These are phyloP conservation scores for Halotydeus destructor DNA, from an alignment of 1,140 invertebrate species.

Conservation along the genomic window DNA sequence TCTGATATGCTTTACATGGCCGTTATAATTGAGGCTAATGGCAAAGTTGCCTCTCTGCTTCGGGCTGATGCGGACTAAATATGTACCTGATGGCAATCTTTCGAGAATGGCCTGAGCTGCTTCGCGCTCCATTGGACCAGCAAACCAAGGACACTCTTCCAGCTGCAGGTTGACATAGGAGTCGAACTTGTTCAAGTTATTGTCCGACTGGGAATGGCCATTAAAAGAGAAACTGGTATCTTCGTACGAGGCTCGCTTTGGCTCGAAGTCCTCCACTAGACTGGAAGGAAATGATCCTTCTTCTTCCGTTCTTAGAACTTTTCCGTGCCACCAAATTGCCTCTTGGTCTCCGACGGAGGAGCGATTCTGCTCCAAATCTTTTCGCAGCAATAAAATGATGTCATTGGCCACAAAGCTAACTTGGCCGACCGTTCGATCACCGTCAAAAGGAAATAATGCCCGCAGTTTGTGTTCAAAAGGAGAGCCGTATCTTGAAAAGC, in stretches of 20 bases:
- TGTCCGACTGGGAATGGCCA: slow-evolving; percentile 1
- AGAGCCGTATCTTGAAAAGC: background rate
- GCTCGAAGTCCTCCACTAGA: slow-evolving; percentile 7
- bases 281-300: slow-evolving; percentile 19
- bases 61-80: slow-evolving; percentile 59
- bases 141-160: slow-evolving; percentile 24
- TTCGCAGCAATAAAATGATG: slow-evolving; percentile 17
- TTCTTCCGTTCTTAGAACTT: slow-evolving; percentile 17
- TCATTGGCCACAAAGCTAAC: slow-evolving; percentile 17
- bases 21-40: slow-evolving; percentile 52
- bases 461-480: too few species aligned
- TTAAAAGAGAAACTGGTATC: slow-evolving; percentile 6
- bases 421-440: slow-evolving; percentile 8
- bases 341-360: background rate
- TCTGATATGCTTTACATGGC: slow-evolving; percentile 75
- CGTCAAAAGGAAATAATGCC: slow-evolving; percentile 5
- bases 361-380: slow-evolving; percentile 10
- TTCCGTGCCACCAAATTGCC: slow-evolving; percentile 16
- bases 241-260: background rate
- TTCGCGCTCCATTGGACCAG: slow-evolving; percentile 32
- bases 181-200: slow-evolving; percentile 4
- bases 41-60: slow-evolving; percentile 36
- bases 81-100: slow-evolving; percentile 59
- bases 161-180: slow-evolving; percentile 22
- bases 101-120: slow-evolving; percentile 52